Conservation (phyloP, 2,113 vertebrate species). For the Nipponia nippon region DNA sequence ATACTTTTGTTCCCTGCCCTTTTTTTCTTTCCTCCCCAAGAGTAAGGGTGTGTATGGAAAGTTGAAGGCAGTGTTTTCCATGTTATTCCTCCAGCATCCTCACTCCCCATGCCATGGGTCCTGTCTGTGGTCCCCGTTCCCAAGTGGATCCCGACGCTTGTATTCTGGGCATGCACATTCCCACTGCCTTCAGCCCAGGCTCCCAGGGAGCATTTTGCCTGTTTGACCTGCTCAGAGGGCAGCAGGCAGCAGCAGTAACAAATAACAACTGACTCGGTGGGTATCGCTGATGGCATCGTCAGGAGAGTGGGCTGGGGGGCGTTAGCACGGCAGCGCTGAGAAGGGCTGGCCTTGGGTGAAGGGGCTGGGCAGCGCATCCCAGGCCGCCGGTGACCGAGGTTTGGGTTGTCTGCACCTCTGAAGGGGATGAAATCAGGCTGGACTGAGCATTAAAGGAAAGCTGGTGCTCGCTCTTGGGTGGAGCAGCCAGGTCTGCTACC, state of each 20-base stretch:
- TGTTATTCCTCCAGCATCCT: background rate
- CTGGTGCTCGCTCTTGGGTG: accelerated
- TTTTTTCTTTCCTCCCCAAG: background rate
- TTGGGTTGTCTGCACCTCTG: background rate
- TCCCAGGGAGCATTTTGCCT: background rate
- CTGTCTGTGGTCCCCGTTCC: background rate
- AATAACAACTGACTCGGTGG: background rate
- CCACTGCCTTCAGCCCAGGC: background rate
- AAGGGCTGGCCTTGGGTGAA: background rate
- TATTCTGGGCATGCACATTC: accelerated
- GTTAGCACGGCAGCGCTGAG: accelerated
- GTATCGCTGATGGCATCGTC: background rate
- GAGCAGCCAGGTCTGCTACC: background rate
- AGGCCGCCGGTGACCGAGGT: accelerated
- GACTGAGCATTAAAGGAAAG: background rate
- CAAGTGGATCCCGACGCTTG: background rate
- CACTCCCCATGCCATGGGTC: background rate
- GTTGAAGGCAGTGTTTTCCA: background rate
- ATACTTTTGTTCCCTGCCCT: background rate
- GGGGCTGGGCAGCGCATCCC: background rate
- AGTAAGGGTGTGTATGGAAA: background rate
- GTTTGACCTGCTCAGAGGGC: background rate
- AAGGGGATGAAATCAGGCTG: background rate
- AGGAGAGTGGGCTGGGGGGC: too few species aligned
- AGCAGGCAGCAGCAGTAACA: background rate